Evolutionary conservation across 2,888 invertebrate species (phyloP).

Genomic region (Neocrepidodera transversa): DNA sequence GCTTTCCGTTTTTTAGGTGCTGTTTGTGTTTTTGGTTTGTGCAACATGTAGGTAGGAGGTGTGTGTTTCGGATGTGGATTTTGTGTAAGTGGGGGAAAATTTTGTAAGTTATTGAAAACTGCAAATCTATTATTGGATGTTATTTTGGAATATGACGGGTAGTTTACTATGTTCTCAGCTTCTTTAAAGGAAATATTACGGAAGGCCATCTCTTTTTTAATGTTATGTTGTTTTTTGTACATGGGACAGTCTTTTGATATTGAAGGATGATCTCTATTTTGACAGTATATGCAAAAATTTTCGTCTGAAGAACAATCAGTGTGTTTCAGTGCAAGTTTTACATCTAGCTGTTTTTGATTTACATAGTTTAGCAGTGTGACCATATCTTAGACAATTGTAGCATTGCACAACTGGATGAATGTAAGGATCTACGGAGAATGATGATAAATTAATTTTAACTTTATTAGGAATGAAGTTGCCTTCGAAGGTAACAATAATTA

Average conservation of each 20-base stretch:
- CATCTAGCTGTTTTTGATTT: constrained; percentile 3
- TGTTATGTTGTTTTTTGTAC: constrained; percentile 12
- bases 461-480: constrained; percentile 6
- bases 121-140: constrained; percentile 4
- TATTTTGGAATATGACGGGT: constrained; percentile 2
- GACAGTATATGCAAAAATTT: constrained; percentile 8
- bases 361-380: constrained; percentile 1
- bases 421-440: constrained; percentile 5
- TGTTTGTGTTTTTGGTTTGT: not conserved
- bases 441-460: constrained; percentile 11
- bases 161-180: constrained; percentile 5
- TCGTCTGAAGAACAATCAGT: not conserved
- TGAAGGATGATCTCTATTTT: not conserved
- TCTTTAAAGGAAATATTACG: constrained; percentile 12
- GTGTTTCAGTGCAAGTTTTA: not conserved
- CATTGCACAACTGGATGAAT: constrained; percentile 12
- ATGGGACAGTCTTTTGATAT: constrained; percentile 3
- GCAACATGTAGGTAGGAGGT: not conserved
- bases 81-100: constrained; percentile 8
- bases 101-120: constrained; percentile 5
- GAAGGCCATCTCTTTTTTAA: constrained; percentile 16
- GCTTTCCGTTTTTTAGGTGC: not conserved
- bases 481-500: not conserved
- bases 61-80: not conserved
- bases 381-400: constrained; percentile 5